phyloP scores from a whole-genome alignment of 2,888 invertebrate species.

The Cataglyphis altisquamis region DNA sequence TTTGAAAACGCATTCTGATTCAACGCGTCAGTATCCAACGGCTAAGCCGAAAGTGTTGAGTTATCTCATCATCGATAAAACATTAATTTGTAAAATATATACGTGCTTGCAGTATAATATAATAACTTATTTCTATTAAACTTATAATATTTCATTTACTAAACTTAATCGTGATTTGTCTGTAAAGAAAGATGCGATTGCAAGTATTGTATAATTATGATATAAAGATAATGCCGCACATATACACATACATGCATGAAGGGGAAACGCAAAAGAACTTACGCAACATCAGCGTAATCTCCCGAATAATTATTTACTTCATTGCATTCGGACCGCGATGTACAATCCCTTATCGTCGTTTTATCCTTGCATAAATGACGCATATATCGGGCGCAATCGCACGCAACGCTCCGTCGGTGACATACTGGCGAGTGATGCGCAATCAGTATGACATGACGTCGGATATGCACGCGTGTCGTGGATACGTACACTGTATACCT shows the following conservation, averaged over 20 bases:
- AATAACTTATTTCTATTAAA: too few relatives aligned
- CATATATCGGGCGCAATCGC: conserved; percentile 24
- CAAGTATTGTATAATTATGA: background rate
- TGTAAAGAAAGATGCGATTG: conserved; percentile 10
- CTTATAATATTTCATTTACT: too few relatives aligned
- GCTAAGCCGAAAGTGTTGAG: conserved; percentile 45
- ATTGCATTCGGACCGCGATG: conserved; percentile 21
- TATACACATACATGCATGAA: background rate
- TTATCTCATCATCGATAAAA: conserved; percentile 52
- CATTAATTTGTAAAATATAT: conserved; percentile 54
- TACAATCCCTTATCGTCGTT: conserved; percentile 40
- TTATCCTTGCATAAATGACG: conserved; percentile 40
- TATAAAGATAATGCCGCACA: background rate
- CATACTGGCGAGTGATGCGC: conserved; percentile 49
- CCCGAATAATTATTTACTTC: conserved; percentile 46
- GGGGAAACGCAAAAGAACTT: background rate
- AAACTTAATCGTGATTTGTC: background rate
- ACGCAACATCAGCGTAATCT: conserved; percentile 13
- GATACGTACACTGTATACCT: conserved; percentile 19
- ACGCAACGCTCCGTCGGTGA: conserved; percentile 23
- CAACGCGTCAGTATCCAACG: conserved; percentile 68
- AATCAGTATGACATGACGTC: conserved; percentile 36
- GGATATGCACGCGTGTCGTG: conserved; percentile 34
- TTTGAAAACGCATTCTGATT: conserved; percentile 71
- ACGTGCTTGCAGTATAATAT: conserved; percentile 10